Base-by-base conservation (phyloP, 2,797 vertebrate species). In the Siniperca scherzeri region DNA sequence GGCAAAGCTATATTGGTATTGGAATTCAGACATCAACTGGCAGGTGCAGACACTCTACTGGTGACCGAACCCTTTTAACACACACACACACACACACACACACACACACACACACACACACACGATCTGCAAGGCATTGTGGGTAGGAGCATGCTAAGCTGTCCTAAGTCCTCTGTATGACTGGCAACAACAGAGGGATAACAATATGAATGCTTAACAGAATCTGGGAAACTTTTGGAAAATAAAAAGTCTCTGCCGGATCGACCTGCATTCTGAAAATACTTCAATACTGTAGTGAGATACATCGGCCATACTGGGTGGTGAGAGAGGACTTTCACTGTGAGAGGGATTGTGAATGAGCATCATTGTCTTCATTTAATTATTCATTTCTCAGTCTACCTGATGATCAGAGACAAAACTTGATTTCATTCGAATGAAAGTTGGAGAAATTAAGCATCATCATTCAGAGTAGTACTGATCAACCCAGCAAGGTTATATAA, bases 41-140 rank as follows among this genome's bases (percentile, higher is more conserved):
- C 95, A 96, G 95, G 92, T 96, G 95, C 94, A 89, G 83, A 83
- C 69, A 80, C 88, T 88, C 82, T 68, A 80, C 88, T 87, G 86
- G 86, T 73, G 89, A 84, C 74, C 73, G 61, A 48, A 70, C 77
- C 73, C 67, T 48, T 70, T 59, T 40, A 52, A 57, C 22, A 42
- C 52, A 64, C 74, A 81, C 65, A 53, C 69, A 72, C 66, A 70
- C 75, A 67, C 33, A 78, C 68, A 55, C 59, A 68, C 73, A 66
- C 44, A 59, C 82, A 85, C 70, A 5, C 46, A 56, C 70, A 40
- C 52, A 12, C 42, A 55, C 50, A 61, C 69, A 69, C 77, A 72
- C 68, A 59, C 48, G 7, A 66, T n/a, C 27, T 78, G 79, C 80
- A 62, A 12, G 33, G 81, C 65, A 87, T 83, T 74, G 67, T 87